Evolutionary conservation across 2,113 vertebrate genomes (phyloP).

Genomic region (Sceloporus tristichus): DNA sequence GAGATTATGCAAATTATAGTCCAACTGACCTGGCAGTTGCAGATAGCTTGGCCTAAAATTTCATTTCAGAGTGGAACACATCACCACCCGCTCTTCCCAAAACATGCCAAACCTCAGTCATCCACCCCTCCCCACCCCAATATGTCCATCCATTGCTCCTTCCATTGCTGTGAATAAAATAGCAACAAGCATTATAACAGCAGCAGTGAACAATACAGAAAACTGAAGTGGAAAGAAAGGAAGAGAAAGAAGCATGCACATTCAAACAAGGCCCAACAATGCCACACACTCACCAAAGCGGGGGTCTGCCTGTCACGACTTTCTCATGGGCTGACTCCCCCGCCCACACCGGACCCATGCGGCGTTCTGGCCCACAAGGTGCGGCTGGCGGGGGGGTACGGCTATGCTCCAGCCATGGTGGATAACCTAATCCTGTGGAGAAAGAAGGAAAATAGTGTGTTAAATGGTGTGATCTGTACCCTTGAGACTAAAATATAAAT

Average conservation of each 20-base stretch:
- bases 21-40: not conserved
- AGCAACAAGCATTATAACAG: not conserved
- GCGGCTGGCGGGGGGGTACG: slow-evolving; percentile 7
- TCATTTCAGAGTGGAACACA: too few species aligned
- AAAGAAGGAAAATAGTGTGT: not conserved
- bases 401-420: slow-evolving; percentile 28
- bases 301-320: not conserved
- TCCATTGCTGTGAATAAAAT: too few species aligned
- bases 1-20: too few species aligned
- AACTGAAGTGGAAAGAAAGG: too few species aligned
- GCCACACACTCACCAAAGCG: slow-evolving; percentile 10
- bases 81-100: too few species aligned
- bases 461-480: too few species aligned
- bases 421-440: not conserved
- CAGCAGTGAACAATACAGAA: not conserved
- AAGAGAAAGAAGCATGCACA: too few species aligned
- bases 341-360: slow-evolving; percentile 22
- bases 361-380: slow-evolving; percentile 15
- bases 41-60: not conserved
- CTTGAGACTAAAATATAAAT: too few species aligned
- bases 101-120: not conserved
- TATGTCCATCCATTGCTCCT: too few species aligned
- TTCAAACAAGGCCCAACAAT: fast-evolving
- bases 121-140: too few species aligned
- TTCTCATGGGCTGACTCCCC: slow-evolving; percentile 25